These are phyloP conservation scores for Noctua janthe DNA, from an alignment of 2,888 invertebrate genomes.

Conservation along the genomic window DNA sequence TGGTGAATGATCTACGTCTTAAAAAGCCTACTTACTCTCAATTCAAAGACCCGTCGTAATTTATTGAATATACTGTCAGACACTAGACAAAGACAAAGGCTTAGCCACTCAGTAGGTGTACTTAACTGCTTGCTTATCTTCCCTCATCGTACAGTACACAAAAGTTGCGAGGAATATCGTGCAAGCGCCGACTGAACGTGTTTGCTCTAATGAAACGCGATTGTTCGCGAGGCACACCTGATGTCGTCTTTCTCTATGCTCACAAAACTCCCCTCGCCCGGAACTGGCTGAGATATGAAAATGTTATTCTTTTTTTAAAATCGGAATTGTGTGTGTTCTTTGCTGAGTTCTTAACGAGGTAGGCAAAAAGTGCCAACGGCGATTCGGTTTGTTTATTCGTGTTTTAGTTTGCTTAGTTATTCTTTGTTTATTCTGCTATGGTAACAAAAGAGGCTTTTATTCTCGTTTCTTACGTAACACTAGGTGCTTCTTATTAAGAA, in stretches of 20 bases:
- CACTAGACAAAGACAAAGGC: conserved; percentile 17
- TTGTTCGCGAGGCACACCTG: conserved; percentile 74
- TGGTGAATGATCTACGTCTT: not conserved
- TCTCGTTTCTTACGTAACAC: not conserved
- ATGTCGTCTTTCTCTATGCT: conserved; percentile 64
- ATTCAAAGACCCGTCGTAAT: not conserved
- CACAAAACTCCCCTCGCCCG: conserved; percentile 64
- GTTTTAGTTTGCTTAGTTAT: conserved; percentile 32
- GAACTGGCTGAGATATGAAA: conserved; percentile 67
- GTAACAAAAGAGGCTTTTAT: conserved; percentile 10
- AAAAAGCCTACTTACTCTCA: not conserved
- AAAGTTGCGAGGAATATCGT: conserved; percentile 36
- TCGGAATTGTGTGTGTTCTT: conserved; percentile 60
- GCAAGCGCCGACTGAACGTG: conserved; percentile 57
- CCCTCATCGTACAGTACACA: conserved; percentile 27
- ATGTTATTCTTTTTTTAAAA: conserved; percentile 66
- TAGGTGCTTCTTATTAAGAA: not conserved
- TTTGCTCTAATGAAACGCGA: conserved; percentile 73
- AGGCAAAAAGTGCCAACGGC: conserved; percentile 31
- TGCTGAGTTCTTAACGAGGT: conserved; percentile 53
- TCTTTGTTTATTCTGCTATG: conserved; percentile 17
- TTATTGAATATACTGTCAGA: not conserved
- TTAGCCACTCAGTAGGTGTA: conserved; percentile 43
- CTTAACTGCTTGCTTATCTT: conserved; percentile 16
- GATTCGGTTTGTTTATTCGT: conserved; percentile 12